Base-by-base conservation (phyloP, 1,140 invertebrate genomes). In the Listronotus bonariensis region DNA sequence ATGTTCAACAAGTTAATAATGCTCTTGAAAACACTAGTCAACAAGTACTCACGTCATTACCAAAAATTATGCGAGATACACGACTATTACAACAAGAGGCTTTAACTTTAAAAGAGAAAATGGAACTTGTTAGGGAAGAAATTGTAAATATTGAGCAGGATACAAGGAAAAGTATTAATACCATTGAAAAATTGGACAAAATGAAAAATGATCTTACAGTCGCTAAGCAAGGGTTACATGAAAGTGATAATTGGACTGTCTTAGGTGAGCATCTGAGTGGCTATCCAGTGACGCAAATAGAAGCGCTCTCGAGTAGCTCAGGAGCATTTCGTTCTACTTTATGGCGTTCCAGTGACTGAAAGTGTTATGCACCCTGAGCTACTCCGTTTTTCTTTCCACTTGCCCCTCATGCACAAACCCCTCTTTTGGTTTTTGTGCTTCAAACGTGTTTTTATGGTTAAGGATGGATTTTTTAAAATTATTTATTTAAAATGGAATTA, bases 161-260 rank as follows among this genome's bases (percentile, higher is more conserved):
- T 74, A 94, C 92, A 0, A 89, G 91, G 0, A 84, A 88, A 43
- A 94, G 92, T 1, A 95, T 96, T 80, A 86, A 88, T 59, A 87
- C 84, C 10, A 77, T 97, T 63, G 88, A 96, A 70, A 86, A 86
- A 62, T 83, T 96, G 6, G 93, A 97, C 77, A 83, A 80, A 34
- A 84, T 96, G 26, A 95, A 97, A 82, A 88, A 85, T 40, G 78
- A 82, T 49, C 68, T 88, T 2, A 78, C 81, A 74, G 82, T 83
- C 18, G 90, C 92, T n/a, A 93, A 92, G 64, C 90, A 95, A 77
- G 90, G 92, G 6, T 79, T 96, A 5, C 89, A 92, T 74, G 94
- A 97, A 80, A 94, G 93, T 0, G 94, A 97, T 75, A 96, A 96
- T 77, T 97, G 95, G 95, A 92, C 89, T 1, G 88, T 91, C 18